Percentiles rank a stretch among this genome's conserved stretches.
Evolutionary conservation across 2,113 vertebrate species (phyloP).

Genomic region (Antigone vipio): DNA sequence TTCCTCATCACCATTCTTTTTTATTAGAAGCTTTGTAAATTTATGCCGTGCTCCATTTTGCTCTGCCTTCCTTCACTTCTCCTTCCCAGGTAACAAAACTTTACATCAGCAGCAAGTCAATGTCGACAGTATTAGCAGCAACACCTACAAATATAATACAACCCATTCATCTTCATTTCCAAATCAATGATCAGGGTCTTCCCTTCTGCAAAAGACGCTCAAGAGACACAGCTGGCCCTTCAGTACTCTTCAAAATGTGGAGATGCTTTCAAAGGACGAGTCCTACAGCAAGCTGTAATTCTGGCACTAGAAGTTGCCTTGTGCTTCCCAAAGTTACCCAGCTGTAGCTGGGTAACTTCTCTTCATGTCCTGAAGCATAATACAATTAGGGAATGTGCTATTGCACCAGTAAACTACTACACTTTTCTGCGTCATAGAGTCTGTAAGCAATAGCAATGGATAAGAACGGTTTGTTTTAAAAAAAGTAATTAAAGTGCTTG

Average conservation of each 20-base stretch:
- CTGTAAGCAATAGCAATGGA: background rate
- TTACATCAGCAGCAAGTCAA: background rate
- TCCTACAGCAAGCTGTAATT: background rate
- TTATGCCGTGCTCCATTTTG: background rate
- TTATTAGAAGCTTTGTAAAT: background rate
- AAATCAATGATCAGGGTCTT: background rate
- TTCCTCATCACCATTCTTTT: no score
- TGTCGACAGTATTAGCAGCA: rapidly evolving
- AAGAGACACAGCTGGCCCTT: background rate
- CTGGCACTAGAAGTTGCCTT: background rate
- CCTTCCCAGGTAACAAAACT: background rate
- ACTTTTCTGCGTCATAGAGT: background rate
- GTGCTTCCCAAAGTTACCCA: background rate
- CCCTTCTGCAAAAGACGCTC: background rate
- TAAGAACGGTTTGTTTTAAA: background rate
- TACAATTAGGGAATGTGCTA: rapidly evolving
- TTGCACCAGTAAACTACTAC: background rate
- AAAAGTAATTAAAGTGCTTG: constrained; percentile 38
- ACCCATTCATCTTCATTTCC: background rate
- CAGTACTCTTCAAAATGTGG: background rate
- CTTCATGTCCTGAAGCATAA: background rate
- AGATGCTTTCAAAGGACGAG: background rate
- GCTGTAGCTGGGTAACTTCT: background rate
- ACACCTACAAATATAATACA: background rate
- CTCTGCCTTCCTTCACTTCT: background rate